Conservation (phyloP, 1,140 invertebrate species). For the Hetaerina americana region DNA sequence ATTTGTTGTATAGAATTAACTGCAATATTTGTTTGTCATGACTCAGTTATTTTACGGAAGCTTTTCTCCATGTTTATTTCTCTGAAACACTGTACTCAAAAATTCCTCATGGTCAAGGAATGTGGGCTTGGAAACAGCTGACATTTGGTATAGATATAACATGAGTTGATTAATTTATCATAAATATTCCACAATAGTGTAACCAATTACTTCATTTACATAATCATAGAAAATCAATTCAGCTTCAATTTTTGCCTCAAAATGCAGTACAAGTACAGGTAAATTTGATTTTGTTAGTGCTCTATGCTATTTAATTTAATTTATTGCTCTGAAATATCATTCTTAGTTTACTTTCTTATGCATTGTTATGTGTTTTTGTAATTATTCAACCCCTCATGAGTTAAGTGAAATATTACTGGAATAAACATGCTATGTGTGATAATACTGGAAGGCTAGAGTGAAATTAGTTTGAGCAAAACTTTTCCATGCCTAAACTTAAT, state of each 20-base stretch:
- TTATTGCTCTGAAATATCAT: background rate
- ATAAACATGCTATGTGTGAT: too few species aligned
- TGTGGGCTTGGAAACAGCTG: background rate
- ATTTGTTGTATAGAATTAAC: background rate
- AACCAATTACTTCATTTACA: background rate
- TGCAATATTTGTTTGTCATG: background rate
- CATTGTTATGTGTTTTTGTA: too few species aligned
- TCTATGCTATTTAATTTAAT: background rate
- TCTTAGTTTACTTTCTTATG: too few species aligned
- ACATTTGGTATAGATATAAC: background rate
- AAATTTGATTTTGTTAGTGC: background rate
- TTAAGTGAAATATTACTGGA: too few species aligned
- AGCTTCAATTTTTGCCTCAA: background rate
- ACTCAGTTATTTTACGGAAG: background rate
- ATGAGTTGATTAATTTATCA: background rate
- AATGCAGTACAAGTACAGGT: background rate
- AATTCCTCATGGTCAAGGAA: background rate
- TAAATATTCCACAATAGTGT: background rate
- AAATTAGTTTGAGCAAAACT: too few species aligned
- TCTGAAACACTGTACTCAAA: background rate
- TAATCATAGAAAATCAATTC: background rate
- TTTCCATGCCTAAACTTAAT: too few species aligned
- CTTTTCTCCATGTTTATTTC: background rate
- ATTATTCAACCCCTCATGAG: too few species aligned
- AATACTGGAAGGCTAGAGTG: too few species aligned